phyloP scores from a whole-genome alignment of 2,797 vertebrate species.

The Anguilla marmorata region DNA sequence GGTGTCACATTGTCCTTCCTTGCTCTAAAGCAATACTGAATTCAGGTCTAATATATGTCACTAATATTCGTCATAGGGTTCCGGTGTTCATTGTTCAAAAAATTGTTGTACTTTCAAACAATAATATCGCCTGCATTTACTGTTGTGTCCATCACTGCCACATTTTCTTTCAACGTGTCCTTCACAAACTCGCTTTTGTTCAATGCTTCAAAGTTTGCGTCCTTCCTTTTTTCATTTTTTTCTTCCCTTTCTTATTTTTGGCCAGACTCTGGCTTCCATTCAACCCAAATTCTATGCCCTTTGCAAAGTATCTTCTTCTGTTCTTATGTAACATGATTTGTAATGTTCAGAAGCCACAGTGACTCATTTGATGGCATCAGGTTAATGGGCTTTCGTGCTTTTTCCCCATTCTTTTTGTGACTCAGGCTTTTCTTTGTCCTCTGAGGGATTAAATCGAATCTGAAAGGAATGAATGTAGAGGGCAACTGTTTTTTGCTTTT shows the following conservation, averaged over 20 bases:
- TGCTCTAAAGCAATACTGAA: not conserved
- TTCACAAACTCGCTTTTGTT: not conserved
- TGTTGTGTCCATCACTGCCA: not conserved
- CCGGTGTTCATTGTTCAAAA: not conserved
- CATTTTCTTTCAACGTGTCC: not conserved
- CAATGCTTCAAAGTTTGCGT: not conserved
- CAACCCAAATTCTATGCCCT: not conserved
- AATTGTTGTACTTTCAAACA: not conserved
- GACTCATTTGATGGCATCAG: not conserved
- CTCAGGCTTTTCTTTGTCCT: not conserved
- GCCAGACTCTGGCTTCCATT: not conserved
- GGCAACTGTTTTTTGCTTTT: not conserved
- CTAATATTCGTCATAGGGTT: not conserved
- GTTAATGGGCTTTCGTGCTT: conserved; percentile 4
- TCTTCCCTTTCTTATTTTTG: not conserved
- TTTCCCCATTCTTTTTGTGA: not conserved
- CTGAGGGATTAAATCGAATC: not conserved
- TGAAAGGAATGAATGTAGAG: not conserved
- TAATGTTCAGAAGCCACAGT: not conserved
- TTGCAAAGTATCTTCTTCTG: not conserved
- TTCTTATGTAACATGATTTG: not conserved
- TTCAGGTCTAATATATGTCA: not conserved
- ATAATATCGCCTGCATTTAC: not conserved
- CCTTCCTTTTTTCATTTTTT: not conserved
- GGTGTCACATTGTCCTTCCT: not conserved